phyloP scores from a whole-genome alignment of 2,888 invertebrate species.

The Pseudococcus viburni region DNA sequence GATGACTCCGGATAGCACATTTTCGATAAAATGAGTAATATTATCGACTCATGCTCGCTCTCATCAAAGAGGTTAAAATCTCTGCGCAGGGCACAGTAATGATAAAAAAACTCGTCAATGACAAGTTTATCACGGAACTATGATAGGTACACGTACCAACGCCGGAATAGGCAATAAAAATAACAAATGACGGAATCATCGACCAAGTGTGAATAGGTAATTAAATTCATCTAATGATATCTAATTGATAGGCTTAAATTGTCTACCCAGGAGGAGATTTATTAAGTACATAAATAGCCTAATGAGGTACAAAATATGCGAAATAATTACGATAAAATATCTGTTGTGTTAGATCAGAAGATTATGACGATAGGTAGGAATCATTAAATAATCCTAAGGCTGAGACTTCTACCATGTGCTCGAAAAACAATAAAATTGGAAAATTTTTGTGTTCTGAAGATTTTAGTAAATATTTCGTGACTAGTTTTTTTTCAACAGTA shows the following conservation, averaged over 20 bases:
- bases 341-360: no score
- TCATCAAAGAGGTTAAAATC: background rate
- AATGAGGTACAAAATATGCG: no score
- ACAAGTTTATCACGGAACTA: conserved; percentile 43
- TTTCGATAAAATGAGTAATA: background rate
- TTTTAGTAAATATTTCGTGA: no score
- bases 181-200: background rate
- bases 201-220: background rate
- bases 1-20: background rate
- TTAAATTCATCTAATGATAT: background rate
- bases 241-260: background rate
- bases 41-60: background rate
- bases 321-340: no score
- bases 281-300: background rate
- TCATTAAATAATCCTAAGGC: no score
- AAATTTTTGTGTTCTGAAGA: no score
- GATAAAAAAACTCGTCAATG: conserved; percentile 31
- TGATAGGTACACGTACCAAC: background rate
- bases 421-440: no score
- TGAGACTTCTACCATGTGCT: no score
- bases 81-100: background rate
- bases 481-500: no score
- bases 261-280: background rate
- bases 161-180: background rate
- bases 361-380: no score